Evolutionary conservation across 2,797 vertebrate genomes (phyloP).

Genomic region (Tamandua tetradactyla): DNA sequence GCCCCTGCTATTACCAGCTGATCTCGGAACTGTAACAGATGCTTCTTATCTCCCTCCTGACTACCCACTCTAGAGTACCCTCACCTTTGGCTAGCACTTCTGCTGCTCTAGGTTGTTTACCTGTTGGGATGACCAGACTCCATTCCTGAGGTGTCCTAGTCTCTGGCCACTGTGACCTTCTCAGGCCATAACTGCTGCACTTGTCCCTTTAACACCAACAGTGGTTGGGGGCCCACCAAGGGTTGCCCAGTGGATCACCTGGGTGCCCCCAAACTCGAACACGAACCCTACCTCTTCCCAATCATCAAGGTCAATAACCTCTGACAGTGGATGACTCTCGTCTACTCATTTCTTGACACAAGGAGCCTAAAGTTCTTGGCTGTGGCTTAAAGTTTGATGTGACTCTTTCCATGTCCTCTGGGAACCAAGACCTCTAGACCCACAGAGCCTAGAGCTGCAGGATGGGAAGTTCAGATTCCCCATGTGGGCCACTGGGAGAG

Average conservation of each 20-base stretch:
- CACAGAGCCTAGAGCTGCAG: background rate
- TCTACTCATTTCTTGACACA: background rate
- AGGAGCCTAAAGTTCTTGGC: background rate
- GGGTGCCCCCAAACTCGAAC: background rate
- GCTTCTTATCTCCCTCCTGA: background rate
- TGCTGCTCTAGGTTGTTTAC: background rate
- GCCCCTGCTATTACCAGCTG: background rate
- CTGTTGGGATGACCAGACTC: background rate
- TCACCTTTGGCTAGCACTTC: background rate
- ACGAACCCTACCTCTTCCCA: background rate
- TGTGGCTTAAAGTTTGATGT: background rate
- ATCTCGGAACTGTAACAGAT: rapidly evolving
- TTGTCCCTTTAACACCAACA: background rate
- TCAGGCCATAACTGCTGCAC: background rate
- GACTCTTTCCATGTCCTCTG: background rate
- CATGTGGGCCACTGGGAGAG: background rate
- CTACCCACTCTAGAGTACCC: background rate
- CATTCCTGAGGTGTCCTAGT: background rate
- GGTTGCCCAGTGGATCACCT: background rate
- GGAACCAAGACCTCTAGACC: background rate
- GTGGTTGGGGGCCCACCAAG: background rate
- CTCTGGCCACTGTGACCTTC: background rate
- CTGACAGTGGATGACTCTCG: background rate
- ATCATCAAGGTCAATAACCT: background rate
- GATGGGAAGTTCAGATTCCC: no score